Percentiles rank a stretch among this genome's conserved stretches.
Evolutionary conservation across 2,888 invertebrate genomes (phyloP).

Genomic region (Drepana falcataria): DNA sequence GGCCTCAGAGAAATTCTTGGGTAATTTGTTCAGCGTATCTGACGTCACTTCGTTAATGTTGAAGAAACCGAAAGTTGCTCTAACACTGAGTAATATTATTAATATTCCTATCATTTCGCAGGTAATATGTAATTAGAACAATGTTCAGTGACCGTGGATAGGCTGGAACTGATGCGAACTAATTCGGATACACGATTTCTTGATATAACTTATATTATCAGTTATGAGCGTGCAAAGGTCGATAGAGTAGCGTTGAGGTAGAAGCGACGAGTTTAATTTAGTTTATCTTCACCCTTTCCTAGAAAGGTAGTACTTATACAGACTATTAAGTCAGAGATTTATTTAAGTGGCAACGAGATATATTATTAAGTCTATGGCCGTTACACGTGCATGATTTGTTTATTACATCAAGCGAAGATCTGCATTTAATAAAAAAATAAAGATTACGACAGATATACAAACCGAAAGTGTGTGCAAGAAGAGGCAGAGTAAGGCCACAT

Average conservation of each 20-base stretch:
- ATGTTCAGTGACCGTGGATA: not conserved
- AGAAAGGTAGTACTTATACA: too few relatives aligned
- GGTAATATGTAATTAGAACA: not conserved
- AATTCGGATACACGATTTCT: slow-evolving; percentile 14
- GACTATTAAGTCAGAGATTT: too few relatives aligned
- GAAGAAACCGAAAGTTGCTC: slow-evolving; percentile 34
- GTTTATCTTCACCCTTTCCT: too few relatives aligned
- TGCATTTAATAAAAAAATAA: too few relatives aligned
- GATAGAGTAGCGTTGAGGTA: not conserved
- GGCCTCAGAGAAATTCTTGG: slow-evolving; percentile 54
- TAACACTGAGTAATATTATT: slow-evolving; percentile 16
- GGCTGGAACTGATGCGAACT: slow-evolving; percentile 3
- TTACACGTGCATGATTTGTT: too few relatives aligned
- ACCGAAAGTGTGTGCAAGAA: too few relatives aligned
- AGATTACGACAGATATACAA: too few relatives aligned
- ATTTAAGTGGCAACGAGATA: too few relatives aligned
- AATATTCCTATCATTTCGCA: slow-evolving; percentile 17
- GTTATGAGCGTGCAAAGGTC: not conserved
- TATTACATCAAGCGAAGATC: too few relatives aligned
- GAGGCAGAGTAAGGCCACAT: too few relatives aligned
- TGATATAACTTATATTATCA: slow-evolving; percentile 15
- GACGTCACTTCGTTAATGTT: slow-evolving; percentile 50
- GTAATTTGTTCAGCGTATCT: slow-evolving; percentile 41
- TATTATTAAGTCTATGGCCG: too few relatives aligned
- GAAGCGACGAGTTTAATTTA: not conserved